These are phyloP conservation scores for Calidris pygmaea DNA, from an alignment of 2,113 vertebrate genomes.

Conservation along the genomic window DNA sequence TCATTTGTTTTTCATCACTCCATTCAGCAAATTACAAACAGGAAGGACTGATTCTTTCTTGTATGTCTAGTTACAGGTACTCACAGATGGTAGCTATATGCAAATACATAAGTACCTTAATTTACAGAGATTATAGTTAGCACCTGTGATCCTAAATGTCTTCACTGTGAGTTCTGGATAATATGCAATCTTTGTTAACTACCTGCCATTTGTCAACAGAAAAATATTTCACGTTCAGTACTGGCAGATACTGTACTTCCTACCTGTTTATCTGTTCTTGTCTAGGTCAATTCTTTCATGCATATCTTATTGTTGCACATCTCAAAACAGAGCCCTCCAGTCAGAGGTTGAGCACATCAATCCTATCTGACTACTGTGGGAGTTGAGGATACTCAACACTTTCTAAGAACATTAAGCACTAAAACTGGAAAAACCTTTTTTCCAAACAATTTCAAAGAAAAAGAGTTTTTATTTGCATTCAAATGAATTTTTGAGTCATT, in stretches of 20 bases:
- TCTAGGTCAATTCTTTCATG: neutral
- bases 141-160: neutral
- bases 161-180: neutral
- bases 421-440: neutral
- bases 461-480: neutral
- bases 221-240: neutral
- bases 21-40: neutral
- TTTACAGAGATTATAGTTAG: neutral
- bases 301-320: neutral
- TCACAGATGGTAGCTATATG: neutral
- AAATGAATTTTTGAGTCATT: neutral
- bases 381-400: neutral
- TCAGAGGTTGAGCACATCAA: neutral
- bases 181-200: neutral
- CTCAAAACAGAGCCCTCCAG: neutral
- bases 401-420: neutral
- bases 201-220: neutral
- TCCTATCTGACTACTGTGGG: neutral
- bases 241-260: neutral
- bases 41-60: neutral
- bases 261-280: neutral
- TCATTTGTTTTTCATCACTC: neutral
- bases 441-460: neutral
- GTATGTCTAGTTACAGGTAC: neutral
- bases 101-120: neutral